Conservation (phyloP, 2,888 invertebrate genomes). For the Drosophila rubida region DNA sequence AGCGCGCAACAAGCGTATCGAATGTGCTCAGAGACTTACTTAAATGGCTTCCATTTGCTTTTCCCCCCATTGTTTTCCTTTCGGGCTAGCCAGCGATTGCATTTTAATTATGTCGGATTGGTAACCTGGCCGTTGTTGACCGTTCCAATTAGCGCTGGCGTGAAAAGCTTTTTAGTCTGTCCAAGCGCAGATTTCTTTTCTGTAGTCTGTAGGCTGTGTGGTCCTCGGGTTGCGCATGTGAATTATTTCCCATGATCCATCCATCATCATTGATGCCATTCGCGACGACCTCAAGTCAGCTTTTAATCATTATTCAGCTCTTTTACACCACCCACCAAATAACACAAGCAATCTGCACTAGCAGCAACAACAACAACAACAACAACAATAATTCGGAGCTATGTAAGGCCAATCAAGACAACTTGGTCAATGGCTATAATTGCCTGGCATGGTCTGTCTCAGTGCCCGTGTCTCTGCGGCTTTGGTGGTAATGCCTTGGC, state of each 20-base stretch:
- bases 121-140: conserved; percentile 38
- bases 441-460: conserved; percentile 47
- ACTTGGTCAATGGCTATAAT: conserved; percentile 77
- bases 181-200: conserved; percentile 1
- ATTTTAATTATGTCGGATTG: conserved; percentile 74
- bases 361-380: conserved; percentile 36
- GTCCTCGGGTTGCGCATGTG: conserved; percentile 37
- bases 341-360: conserved; percentile 57
- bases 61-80: conserved; percentile 31
- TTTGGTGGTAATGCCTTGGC: conserved; percentile 46
- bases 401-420: conserved; percentile 79
- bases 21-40: conserved; percentile 42
- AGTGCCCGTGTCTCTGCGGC: background rate
- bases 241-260: conserved; percentile 76
- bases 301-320: conserved; percentile 69
- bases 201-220: conserved; percentile 40
- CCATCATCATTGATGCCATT: conserved; percentile 51
- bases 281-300: conserved; percentile 59
- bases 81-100: conserved; percentile 52
- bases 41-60: conserved; percentile 46
- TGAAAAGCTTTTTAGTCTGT: conserved; percentile 45
- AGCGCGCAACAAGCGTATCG: conserved; percentile 71
- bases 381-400: conserved; percentile 33
- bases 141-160: conserved; percentile 54
- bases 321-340: conserved; percentile 65